Conservation (phyloP, 2,797 vertebrate species). For the Gambusia yucatana region DNA sequence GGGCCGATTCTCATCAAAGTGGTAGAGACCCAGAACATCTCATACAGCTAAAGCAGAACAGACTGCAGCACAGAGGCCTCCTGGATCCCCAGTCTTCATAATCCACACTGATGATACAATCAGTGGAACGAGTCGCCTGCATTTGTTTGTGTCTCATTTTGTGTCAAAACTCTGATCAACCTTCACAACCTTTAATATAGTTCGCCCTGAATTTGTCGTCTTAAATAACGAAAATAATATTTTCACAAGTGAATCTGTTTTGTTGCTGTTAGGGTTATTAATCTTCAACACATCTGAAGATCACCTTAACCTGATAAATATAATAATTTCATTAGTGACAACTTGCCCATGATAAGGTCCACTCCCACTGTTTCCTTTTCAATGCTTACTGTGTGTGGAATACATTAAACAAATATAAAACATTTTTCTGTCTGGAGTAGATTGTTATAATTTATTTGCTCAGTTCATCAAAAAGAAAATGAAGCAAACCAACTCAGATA, state of each 20-base stretch:
- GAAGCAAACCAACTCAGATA: neutral
- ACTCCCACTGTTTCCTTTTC: neutral
- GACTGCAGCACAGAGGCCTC: neutral
- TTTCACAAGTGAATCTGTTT: neutral
- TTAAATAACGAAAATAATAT: neutral
- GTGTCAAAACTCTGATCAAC: neutral
- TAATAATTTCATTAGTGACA: neutral
- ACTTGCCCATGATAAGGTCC: neutral
- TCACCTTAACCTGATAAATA: neutral
- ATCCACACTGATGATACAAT: neutral
- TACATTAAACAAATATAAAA: neutral
- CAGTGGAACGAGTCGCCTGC: constrained; percentile 4
- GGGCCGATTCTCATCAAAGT: constrained; percentile 64
- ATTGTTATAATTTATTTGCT: neutral
- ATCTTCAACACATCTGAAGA: neutral
- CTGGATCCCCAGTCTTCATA: neutral
- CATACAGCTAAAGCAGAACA: constrained; percentile 33
- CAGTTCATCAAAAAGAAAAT: neutral
- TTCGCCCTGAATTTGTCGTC: neutral
- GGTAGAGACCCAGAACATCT: constrained; percentile 35
- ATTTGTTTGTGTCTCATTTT: constrained; percentile 1
- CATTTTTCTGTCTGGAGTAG: neutral
- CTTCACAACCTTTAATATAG: neutral
- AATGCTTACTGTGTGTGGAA: neutral
- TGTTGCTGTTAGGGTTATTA: neutral